Base-by-base conservation (phyloP, 2,888 invertebrate genomes). In the Selenia dentaria region DNA sequence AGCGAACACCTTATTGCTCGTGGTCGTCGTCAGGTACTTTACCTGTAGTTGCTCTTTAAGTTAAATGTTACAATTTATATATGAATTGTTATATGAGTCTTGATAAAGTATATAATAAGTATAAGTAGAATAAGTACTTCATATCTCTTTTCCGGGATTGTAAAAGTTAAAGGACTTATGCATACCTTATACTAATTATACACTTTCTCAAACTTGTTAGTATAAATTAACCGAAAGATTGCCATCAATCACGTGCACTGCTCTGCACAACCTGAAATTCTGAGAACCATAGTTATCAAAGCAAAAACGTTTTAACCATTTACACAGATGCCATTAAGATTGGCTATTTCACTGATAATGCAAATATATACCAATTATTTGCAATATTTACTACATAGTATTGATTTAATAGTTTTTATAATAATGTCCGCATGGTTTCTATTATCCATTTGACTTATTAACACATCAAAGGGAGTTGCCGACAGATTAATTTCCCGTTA, bases 211-310 rank as follows among this genome's bases (percentile, higher is more conserved):
- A 8, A 27, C n/a, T 26, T 10, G 10, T 10, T 6, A 29, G 27
- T 41, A 51, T 29, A 41, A 35, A 34, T 44, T 48, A 18, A 41
- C 11, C 28, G 27, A 25, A 3, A 38, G 52, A 52, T 49, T 18
- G n/a, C 37, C 11, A 52, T 52, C 48, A 32, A 28, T 26, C 48
- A 52, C 48, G 48, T 45, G 32, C 32, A 20, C n/a, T 33, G 11
- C 35, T 32, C 18, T 18, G 26, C 35, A 22, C 36, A 42, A 48
- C 22, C 37, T 25, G 28, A 48, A 37, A 48, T 48, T 48, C 47
- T 41, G 41, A 37, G 37, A 47, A 47, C 47, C 24, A 2, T 6
- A 27, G 31, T 47, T 47, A 47, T 47, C 47, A 41, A 41, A 16
- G 12, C 34, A 20, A 29, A 38, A 29, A 32, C 22, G 9, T 31